Conservation (phyloP, 2,113 vertebrate species). For the Bos taurus region ARS-UCD2.0 NC_037334.1:108141501-108142000, state of each 20-base stretch:
- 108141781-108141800: background rate
- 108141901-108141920: background rate
- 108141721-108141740: background rate
- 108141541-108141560: background rate
- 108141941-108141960: background rate
- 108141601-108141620: background rate
- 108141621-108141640: background rate
- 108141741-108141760: background rate
- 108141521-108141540: too few species aligned
- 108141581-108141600: background rate
- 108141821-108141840: background rate
- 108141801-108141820: background rate
- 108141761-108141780: background rate
- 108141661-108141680: background rate
- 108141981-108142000: background rate
- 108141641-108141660: background rate
- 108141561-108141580: background rate
- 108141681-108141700: background rate
- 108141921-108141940: background rate
- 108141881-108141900: background rate
- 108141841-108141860: background rate
- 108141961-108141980: background rate
- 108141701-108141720: background rate
- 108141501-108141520: background rate
- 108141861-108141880: background rate